These are phyloP conservation scores for Triplophysa rosa DNA, from an alignment of 2,113 vertebrate genomes.

Conservation along the genomic window DNA sequence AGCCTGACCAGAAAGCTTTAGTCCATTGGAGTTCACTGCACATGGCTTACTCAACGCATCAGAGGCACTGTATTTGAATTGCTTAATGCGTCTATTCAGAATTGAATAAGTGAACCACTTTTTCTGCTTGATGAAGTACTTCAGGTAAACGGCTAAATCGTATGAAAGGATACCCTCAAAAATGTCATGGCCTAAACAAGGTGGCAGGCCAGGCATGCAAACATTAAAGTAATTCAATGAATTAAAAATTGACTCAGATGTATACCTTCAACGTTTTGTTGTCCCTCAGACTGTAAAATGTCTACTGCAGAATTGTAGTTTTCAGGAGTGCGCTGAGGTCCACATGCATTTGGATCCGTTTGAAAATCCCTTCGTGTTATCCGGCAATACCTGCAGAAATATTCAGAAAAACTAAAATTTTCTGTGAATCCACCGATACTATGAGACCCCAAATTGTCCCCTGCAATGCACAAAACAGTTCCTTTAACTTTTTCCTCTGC, in stretches of 20 bases:
- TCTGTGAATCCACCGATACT: too few relatives aligned
- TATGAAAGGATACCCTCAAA: conserved; percentile 32
- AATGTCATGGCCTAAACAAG: conserved; percentile 19
- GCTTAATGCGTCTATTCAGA: conserved; percentile 53
- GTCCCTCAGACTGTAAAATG: conserved; percentile 26
- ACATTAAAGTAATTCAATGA: conserved; percentile 47
- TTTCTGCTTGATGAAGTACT: conserved; percentile 50
- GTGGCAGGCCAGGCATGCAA: conserved; percentile 46
- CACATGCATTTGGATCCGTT: too few relatives aligned
- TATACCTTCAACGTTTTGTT: conserved; percentile 38
- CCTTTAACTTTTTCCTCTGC: too few relatives aligned
- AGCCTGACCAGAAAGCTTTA: too few relatives aligned
- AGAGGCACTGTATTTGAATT: conserved; percentile 53
- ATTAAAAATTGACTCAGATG: conserved; percentile 53
- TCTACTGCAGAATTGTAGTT: conserved; percentile 13
- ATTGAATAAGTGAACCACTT: conserved; percentile 51
- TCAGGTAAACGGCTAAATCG: conserved; percentile 51
- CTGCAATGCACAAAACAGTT: too few relatives aligned
- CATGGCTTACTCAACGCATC: conserved; percentile 55
- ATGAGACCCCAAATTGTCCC: too few relatives aligned
- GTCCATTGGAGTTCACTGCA: not conserved
- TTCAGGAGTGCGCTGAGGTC: too few relatives aligned
- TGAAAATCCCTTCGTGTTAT: too few relatives aligned
- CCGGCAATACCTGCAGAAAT: too few relatives aligned
- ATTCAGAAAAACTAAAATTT: too few relatives aligned